Conservation (phyloP, 2,797 vertebrate species). For the Salmo trutta region DNA sequence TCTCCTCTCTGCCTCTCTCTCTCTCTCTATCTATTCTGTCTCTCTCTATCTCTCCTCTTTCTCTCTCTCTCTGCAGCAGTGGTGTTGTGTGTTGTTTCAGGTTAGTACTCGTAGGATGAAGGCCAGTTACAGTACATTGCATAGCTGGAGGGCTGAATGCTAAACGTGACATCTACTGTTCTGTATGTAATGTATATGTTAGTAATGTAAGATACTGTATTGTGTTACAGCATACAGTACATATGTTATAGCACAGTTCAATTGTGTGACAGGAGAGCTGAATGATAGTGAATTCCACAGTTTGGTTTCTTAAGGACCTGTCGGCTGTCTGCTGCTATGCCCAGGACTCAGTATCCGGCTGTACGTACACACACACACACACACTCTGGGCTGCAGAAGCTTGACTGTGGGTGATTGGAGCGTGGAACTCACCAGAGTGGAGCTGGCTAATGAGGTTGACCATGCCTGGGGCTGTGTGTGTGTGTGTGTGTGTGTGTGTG, state of each 20-base stretch:
- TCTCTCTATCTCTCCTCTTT: background rate
- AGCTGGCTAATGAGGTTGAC: conserved; percentile 61
- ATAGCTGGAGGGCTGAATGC: background rate
- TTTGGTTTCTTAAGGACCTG: background rate
- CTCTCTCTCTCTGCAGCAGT: background rate
- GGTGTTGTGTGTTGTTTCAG: background rate
- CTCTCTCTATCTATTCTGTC: background rate
- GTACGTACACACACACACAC: background rate
- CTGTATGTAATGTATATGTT: no score
- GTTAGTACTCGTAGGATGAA: background rate
- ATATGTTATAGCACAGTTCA: no score
- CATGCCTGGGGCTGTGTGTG: conserved; percentile 31
- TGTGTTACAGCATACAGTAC: no score
- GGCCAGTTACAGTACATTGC: background rate
- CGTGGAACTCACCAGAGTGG: conserved; percentile 47
- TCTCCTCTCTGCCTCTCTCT: conserved; percentile 3
- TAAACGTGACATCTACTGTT: background rate
- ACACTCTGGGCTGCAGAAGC: background rate
- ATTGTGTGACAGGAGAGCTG: no score
- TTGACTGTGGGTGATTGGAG: conserved; percentile 20
- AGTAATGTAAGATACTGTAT: no score
- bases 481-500: no score
- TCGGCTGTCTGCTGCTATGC: background rate
- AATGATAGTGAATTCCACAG: background rate
- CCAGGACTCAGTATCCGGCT: background rate